Base-by-base conservation (phyloP, 2,888 invertebrate genomes). In the Dioctria rufipes region DNA sequence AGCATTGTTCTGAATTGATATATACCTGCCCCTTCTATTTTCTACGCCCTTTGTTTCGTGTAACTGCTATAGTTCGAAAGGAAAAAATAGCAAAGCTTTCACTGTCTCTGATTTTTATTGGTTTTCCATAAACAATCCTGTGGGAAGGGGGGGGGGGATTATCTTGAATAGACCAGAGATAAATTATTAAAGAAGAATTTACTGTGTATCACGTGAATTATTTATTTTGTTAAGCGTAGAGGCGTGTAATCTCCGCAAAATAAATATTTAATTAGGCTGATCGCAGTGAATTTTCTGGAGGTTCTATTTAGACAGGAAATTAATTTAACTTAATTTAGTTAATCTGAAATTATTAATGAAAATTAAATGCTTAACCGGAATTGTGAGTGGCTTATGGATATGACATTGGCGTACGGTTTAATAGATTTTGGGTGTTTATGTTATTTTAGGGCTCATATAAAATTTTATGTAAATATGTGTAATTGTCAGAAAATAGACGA, bases 161-260 rank as follows among this genome's bases (percentile, higher is more conserved):
- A 69, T 69, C 69, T 51, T 69, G 51, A 5, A 9, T 25, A 43
- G 51, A 37, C 13, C 37, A 5, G 51, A 51, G 39, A 69, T 69
- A 69, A 69, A 69, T 69, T 69, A 69, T 69, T 69, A 69, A 69
- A 51, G 43, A 46, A 69, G 51, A 69, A 69, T 51, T 69, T 69
- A 25, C 51, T 51, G 51, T 39, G 51, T 42, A 40, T 46, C 69
- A 25, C 46, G 25, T 67, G 69, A 69, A 69, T 69, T 69, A 69
- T 69, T 69, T 69, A 69, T 37, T 11, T 9, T 25, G 9, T 37
- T 39, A 69, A 69, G 37, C 51, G 51, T 69, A n/a, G 37, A 69
- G 37, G 51, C 51, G 51, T 69, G 69, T 69, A 69, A 49, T 37
- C 51, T 37, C 51, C 40, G 39, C 25, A 69, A 49, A 69, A 49